Base-by-base conservation (phyloP, 2,113 vertebrate genomes). In the Anseranas semipalmata region DNA sequence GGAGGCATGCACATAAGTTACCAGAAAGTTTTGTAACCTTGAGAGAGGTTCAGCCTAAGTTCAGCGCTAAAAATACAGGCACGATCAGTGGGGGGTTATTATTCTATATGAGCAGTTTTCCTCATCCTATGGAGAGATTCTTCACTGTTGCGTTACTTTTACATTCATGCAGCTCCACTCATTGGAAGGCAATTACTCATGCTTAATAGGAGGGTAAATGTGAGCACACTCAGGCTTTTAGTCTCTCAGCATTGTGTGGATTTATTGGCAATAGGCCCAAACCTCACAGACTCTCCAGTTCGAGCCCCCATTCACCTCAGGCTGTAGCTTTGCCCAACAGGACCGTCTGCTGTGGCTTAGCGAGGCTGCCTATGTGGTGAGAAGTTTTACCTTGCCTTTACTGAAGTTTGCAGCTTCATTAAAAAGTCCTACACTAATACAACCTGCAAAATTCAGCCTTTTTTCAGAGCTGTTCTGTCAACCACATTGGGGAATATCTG, bases 21-120 rank as follows among this genome's bases (percentile, higher is more conserved):
- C 67, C 72, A 89, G 80, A 89, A 95, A 87, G 25, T 50, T 86
- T 24, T 53, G 56, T 92, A 97, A 91, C 65, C 83, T 90, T 96
- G 74, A 91, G 79, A 60, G 65, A 93, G 60, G 94, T 96, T 97
- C 96, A 97, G 75, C 56, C 58, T 70, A 86, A 97, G 91, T 96
- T 97, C 95, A 97, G 48, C 81, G 92, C 96, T 95, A 96, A 97
- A 97, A 97, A 95, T 96, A 97, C 3, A 0, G 19, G 43, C 90
- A 62, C 17, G 30, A 74, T 90, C 73, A 65, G 76, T 39, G n/a
- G 60, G 48, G 58, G 41, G 25, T 89, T 75, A 82, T 83, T 95
- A 84, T 43, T 86, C 58, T 67, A 1, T 71, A 63, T 0, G 0
- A 94, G 52, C 35, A 73, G 37, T 55, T 73, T 79, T 88, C 70